Evolutionary conservation across 2,113 vertebrate genomes (phyloP).

Genomic region (Pomatostomus ruficeps): DNA sequence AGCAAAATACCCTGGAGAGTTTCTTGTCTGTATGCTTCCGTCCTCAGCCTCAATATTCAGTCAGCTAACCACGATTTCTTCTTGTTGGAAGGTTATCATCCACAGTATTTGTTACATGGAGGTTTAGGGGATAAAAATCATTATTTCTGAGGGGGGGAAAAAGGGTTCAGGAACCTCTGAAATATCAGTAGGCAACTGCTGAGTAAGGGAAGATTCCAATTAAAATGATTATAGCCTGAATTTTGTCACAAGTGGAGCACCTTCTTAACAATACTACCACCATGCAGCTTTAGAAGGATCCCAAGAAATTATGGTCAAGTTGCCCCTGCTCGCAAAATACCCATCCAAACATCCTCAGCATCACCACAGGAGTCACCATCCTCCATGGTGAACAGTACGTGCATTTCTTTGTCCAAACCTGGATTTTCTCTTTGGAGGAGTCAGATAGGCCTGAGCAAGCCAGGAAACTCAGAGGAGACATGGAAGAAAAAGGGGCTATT

Average conservation of each 20-base stretch:
- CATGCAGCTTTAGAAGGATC: not conserved
- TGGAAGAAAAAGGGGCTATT: slow-evolving; percentile 22
- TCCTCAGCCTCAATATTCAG: not conserved
- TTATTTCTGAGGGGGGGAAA: not conserved
- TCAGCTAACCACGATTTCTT: not conserved
- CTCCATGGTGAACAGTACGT: not conserved
- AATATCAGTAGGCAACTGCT: not conserved
- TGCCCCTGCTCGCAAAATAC: not conserved
- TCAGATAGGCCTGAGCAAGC: not conserved
- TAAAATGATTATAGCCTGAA: not conserved
- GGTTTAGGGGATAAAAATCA: not conserved
- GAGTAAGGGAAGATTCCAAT: not conserved
- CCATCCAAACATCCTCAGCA: not conserved
- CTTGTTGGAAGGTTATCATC: not conserved
- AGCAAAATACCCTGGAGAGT: slow-evolving; percentile 16
- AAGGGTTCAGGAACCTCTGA: not conserved
- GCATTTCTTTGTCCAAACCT: not conserved
- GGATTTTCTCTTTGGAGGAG: not conserved
- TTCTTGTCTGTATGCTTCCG: not conserved
- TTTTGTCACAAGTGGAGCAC: not conserved
- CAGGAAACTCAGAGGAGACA: not conserved
- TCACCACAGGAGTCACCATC: not conserved
- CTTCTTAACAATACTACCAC: not conserved
- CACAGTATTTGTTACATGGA: not conserved
- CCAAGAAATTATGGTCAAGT: not conserved